Evolutionary conservation across 2,888 invertebrate genomes (phyloP), one percentile per base, ranked within the genome.

Genomic region (Drosophila lutescens): DNA sequence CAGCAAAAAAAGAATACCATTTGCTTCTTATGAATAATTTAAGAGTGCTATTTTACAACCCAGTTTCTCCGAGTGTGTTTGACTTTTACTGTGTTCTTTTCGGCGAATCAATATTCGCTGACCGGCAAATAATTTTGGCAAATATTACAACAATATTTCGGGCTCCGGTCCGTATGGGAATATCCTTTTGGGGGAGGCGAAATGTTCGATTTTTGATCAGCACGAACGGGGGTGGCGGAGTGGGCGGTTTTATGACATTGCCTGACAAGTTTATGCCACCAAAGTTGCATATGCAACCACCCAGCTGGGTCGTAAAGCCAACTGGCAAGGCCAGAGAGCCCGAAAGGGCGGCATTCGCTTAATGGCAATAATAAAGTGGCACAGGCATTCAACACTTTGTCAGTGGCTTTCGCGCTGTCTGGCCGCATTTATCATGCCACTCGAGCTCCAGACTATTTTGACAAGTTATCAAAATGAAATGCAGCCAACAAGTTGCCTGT

Each of bases 231-330:
- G 54, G 30, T 49, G 30, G 46, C 10, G 43, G 34, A n/a, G 51
- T 15, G 32, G 40, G 20, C 3, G 46, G 36, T 76, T 87, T 88
- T 84, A 86, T 79, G 77, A 74, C 73, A 57, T 68, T 60, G 70
- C 77, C 79, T 86, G 89, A 90, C 89, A 90, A 82, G 86, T 89
- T 90, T 88, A 90, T 90, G 88, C 78, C 67, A 72, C 61, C 70
- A 71, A 60, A 40, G 81, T 43, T 73, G 59, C 69, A 68, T 47
- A 70, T 78, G 58, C 36, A 50, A 51, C 71, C 78, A 49, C 88
- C 89, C 90, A 77, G 65, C 80, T 61, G 76, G 79, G 78, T 78
- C 84, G 86, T 90, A 89, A 90, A 90, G 70, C 70, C 80, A 81
- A 79, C 76, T 74, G 62, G 55, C 67, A 71, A 53, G 47, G 47